Base-by-base conservation (phyloP, 2,888 invertebrate species). In the Gnatocerus cornutus region DNA sequence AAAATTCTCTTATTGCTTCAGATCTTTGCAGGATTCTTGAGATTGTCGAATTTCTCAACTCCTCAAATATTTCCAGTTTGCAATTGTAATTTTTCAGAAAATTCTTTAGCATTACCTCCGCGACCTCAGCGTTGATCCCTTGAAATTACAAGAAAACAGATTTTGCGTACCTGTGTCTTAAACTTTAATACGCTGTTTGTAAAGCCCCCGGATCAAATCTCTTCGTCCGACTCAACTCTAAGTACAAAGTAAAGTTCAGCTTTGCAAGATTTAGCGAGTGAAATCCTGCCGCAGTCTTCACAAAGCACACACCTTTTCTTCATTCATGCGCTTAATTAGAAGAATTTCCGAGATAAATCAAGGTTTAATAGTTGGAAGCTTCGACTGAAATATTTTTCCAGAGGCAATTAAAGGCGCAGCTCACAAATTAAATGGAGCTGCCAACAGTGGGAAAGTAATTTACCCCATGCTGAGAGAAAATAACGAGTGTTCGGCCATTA, bases 381-480 rank as follows among this genome's bases (percentile, higher is more conserved):
- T 50, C 3, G 21, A 6, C 29, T 50, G 50, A 29, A 50, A 37
- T 33, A 55, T 55, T 55, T 55, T 55, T 39, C 33, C 4, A 55
- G 55, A 1, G 13, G 37, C 55, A 55, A 33, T 39, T 58, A 50
- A 62, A 33, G 45, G 41, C 59, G 45, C 9, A 48, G 30, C 14
- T 14, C 37, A 21, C 48, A 50, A 62, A 62, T 62, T 62, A 62
- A 62, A 50, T 62, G 61, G 48, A 48, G 48, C 50, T 59, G 59
- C 50, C 50, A 50, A 62, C 27, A 62, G 13, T 62, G 45, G 61
- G 16, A 62, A 62, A 62, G 61, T 62, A 62, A 62, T 62, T 62
- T 62, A 62, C 61, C 61, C 39, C 61, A 21, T 50, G 37, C 61
- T 16, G 61, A 12, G 61, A 21, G 21, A 37, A 46, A 62, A 59